phyloP scores from a whole-genome alignment of 2,888 invertebrate genomes.

The Hyalella azteca region DNA sequence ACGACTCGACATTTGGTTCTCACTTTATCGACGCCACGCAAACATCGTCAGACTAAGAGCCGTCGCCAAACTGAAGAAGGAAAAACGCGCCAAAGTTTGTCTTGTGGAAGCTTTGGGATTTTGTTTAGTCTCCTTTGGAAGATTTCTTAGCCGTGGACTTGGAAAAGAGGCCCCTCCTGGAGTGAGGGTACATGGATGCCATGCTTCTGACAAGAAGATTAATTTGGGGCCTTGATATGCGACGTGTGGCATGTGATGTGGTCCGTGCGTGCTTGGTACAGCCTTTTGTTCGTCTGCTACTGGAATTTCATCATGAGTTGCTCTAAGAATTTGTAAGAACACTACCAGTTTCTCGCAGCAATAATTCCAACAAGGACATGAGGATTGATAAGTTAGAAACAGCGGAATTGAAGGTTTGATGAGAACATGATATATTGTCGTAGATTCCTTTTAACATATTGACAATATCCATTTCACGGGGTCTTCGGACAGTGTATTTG shows the following conservation, averaged over 20 bases:
- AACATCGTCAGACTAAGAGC: neutral
- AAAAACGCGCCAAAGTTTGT: neutral
- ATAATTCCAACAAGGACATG: no score
- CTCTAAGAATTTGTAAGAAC: neutral
- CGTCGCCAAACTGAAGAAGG: neutral
- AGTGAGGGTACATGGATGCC: conserved; percentile 7
- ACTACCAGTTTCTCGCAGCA: neutral
- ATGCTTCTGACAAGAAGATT: conserved; percentile 22
- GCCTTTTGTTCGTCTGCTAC: neutral
- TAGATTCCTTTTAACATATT: no score
- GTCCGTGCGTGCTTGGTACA: neutral
- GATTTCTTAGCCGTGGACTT: neutral
- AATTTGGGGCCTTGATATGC: conserved; percentile 9
- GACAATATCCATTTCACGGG: no score
- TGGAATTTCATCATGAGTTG: neutral
- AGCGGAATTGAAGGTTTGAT: no score
- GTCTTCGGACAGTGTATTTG: no score
- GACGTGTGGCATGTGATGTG: no score
- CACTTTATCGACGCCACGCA: neutral
- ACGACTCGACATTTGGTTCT: neutral
- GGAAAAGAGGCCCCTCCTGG: neutral
- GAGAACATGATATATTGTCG: no score
- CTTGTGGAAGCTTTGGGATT: neutral
- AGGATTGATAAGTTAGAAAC: no score
- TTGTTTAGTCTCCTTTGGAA: neutral